Evolutionary conservation across 2,888 invertebrate genomes (phyloP), one percentile per base, ranked within the genome.

Genomic region (Dyspetes luteomarginatus): DNA sequence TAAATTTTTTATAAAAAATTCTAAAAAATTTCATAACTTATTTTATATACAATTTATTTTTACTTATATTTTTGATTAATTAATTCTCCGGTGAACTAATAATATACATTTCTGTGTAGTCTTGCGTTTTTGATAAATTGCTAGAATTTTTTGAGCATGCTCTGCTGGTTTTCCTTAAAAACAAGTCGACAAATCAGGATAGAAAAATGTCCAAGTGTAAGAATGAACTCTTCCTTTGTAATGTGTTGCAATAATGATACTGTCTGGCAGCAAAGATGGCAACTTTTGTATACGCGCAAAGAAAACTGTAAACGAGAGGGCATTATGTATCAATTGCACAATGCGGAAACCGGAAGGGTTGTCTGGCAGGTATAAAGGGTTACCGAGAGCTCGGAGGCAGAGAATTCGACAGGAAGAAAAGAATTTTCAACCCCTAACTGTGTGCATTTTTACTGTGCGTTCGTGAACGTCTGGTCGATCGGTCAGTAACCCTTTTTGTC

Each of bases 401-500:
- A 76, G 24, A 36, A 7, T 15, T 22, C 55, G 7, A 45, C 24
- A 9, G 62, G n/a, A n/a, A 52, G 45, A 17, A 67, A 36, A 9
- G n/a, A 9, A 41, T 28, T 62, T 43, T 50, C 28, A 7, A 9
- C 28, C 22, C 19, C 52, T 26, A 1, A 36, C 36, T 9, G 36
- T n/a, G n/a, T 48, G 17, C 4, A 45, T 45, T 7, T 41, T 30
- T 12, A 12, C 19, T 36, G 56, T 12, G 4, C 26, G 24, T 65
- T 17, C 22, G 9, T 26, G 26, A 9, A 26, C 15, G 55, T 28
- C 41, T 12, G 56, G 64, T 43, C 58, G 50, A 48, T 52, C 50
- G 75, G 75, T 71, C 79, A 71, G 50, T 80, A 65, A 75, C 65
- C 79, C 79, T 65, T 69, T 73, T 82, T 74, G 68, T 79, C 76